Base-by-base conservation (phyloP, 2,797 vertebrate genomes). In the Sitta carolinensis region DNA sequence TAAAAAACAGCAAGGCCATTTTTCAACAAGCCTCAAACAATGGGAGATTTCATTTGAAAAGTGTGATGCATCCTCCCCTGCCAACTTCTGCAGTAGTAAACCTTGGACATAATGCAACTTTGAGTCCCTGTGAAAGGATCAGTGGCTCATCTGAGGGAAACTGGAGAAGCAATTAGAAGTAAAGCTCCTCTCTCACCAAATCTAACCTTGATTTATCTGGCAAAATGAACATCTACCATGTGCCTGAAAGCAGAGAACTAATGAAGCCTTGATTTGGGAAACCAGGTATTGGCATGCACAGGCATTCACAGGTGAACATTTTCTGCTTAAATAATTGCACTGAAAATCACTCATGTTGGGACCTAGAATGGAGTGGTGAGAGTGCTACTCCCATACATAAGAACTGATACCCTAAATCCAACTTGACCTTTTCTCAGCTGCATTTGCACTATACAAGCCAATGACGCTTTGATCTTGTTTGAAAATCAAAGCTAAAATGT, bases 1-100 rank as follows among this genome's bases (percentile, higher is more conserved):
- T 57, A 70, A 76, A 83, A 87, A 61, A 1, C 48, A 85, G 70
- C 54, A 86, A 87, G 45, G 42, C 52, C 34, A 68, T 94, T 93
- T 95, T 92, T 89, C 90, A 83, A 84, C 42, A 83, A 70, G 54
- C 52, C 50, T 74, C 84, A 85, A 34, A 87, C 84, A 93, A 90
- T 70, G 36, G 72, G 45, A 94, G 69, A 81, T 78, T 93, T 93
- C 54, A 95, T 94, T 61, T 84, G 57, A 89, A 84, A 95, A 94
- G 51, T 75, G 79, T 86, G 64, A 84, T 34, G 54, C 40, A 38
- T 51, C 58, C 59, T 76, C 63, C 93, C 67, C 62, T 91, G 86
- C 84, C 92, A 93, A 43, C 30, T 45, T 62, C 79, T 89, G 82
- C 75, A 54, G 64, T 51, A 69, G 47, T 51, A 87, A 91, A 74